Conservation (phyloP, 2,797 vertebrate genomes). For the Coranthus polyacanthus region DNA sequence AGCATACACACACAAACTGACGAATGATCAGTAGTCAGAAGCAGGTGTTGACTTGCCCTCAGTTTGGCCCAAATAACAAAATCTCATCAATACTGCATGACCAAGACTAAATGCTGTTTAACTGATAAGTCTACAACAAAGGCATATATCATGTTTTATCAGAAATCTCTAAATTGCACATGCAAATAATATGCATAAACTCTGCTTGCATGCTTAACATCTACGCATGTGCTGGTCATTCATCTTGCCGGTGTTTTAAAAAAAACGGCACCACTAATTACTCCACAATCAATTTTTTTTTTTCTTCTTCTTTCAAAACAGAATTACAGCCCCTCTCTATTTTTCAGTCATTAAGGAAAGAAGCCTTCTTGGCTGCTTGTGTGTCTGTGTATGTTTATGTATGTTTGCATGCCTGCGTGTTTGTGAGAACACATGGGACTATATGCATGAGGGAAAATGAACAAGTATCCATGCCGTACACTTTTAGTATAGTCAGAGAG, state of each 20-base stretch:
- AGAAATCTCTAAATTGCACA: conserved; percentile 58
- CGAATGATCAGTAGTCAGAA: conserved; percentile 34
- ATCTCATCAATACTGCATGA: conserved; percentile 47
- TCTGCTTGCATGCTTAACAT: conserved; percentile 45
- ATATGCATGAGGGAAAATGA: conserved; percentile 7
- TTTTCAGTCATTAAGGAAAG: conserved; percentile 61
- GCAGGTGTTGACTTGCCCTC: conserved; percentile 32
- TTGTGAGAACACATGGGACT: background rate
- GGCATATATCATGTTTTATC: conserved; percentile 52
- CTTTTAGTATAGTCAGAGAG: conserved; percentile 32
- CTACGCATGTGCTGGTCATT: conserved; percentile 56
- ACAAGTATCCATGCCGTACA: conserved; percentile 30
- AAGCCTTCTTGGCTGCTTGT: conserved; percentile 33
- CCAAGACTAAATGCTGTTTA: conserved; percentile 38
- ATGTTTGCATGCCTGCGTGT: conserved; percentile 5
- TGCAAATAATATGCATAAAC: conserved; percentile 43
- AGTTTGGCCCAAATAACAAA: conserved; percentile 56
- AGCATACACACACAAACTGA: conserved; percentile 12
- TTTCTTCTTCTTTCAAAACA: conserved; percentile 63
- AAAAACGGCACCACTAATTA: conserved; percentile 64
- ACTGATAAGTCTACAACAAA: conserved; percentile 46
- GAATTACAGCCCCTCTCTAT: conserved; percentile 47
- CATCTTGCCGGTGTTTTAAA: conserved; percentile 57
- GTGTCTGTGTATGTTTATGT: background rate
- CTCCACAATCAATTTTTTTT: conserved; percentile 69